These are phyloP conservation scores for Istiophorus platypterus DNA, from an alignment of 2,113 vertebrate genomes.

Conservation along the genomic window DNA sequence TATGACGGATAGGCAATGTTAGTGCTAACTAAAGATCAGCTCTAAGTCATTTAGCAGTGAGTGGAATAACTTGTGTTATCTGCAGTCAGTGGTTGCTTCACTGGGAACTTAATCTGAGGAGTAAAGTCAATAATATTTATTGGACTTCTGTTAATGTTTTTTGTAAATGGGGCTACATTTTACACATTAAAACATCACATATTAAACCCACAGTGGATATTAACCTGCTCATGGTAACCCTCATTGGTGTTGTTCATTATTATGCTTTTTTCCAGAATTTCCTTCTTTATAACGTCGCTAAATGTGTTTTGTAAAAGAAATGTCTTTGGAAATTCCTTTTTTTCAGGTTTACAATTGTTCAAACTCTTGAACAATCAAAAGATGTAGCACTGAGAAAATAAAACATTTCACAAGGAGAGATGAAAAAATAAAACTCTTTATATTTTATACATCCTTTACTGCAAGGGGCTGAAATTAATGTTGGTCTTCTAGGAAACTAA, in stretches of 20 bases:
- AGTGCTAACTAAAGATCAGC: constrained; percentile 1
- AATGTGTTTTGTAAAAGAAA: constrained; percentile 7
- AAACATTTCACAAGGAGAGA: neutral
- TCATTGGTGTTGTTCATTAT: neutral
- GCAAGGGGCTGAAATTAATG: neutral
- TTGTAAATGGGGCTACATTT: constrained; percentile 7
- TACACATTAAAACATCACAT: neutral
- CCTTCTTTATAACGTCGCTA: neutral
- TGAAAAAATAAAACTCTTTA: neutral
- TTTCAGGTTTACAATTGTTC: neutral
- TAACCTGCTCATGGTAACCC: neutral
- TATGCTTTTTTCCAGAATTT: neutral
- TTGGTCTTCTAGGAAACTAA: neutral
- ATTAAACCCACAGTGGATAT: neutral
- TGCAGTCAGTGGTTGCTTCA: neutral
- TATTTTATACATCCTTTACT: neutral
- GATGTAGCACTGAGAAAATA: neutral
- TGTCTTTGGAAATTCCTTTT: neutral
- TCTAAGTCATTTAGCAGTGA: neutral
- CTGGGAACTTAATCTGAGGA: neutral
- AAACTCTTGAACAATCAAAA: neutral
- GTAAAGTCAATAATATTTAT: constrained; percentile 1
- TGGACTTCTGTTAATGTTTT: constrained; percentile 1
- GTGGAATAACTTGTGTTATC: neutral
- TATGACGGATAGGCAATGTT: neutral